Evolutionary conservation across 2,797 vertebrate species (phyloP).

Genomic region (Pangasius sanitwongsei): DNA sequence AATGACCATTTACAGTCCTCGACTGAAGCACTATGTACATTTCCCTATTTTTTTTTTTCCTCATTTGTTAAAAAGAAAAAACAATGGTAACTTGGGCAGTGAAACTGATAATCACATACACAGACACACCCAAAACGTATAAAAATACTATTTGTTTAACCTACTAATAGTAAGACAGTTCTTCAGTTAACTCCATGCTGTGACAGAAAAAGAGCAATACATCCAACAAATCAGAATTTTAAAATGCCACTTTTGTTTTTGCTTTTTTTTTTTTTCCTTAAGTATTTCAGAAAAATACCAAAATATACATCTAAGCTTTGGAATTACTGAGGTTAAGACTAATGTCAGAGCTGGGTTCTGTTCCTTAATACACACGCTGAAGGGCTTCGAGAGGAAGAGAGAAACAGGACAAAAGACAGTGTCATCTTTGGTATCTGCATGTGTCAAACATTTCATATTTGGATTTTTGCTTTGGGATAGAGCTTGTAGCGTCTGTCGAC

Average conservation of each 20-base stretch:
- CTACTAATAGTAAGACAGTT: constrained; percentile 99
- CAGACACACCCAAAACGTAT: constrained; percentile 96
- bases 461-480: constrained; percentile 99
- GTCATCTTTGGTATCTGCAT: constrained; percentile 99
- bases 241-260: constrained; percentile 79
- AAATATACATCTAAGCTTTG: constrained; percentile 99
- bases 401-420: constrained; percentile 77
- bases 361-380: constrained; percentile 98
- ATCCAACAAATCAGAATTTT: constrained; percentile 91
- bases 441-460: constrained; percentile 99
- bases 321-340: constrained; percentile 99
- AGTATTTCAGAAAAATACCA: constrained; percentile 99
- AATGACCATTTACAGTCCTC: constrained; percentile 78
- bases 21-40: constrained; percentile 90
- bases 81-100: constrained; percentile 95
- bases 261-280: constrained; percentile 56
- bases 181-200: constrained; percentile 97
- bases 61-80: constrained; percentile 68
- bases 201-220: constrained; percentile 95
- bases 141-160: constrained; percentile 99
- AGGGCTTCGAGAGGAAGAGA: constrained; percentile 79
- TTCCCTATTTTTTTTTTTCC: constrained; percentile 50
- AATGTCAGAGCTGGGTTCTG: constrained; percentile 98
- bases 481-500: constrained; percentile 93
- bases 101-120: constrained; percentile 92